phyloP scores from a whole-genome alignment of 2,113 vertebrate genomes.

The Nothocercus julius region DNA sequence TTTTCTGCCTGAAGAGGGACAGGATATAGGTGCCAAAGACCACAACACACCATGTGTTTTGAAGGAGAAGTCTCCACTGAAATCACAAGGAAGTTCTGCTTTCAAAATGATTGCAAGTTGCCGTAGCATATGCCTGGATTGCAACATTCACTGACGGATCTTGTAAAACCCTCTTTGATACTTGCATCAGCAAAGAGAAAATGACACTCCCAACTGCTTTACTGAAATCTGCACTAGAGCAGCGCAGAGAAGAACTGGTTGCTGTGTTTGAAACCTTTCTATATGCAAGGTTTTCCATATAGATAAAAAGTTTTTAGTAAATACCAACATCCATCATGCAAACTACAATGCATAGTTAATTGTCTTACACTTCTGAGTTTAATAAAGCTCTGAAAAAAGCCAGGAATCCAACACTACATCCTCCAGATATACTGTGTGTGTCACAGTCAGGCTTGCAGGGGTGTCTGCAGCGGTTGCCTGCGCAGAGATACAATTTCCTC shows the following conservation, averaged over 20 bases:
- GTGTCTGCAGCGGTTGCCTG: background rate
- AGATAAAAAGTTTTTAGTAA: background rate
- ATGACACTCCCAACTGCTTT: background rate
- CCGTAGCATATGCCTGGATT: background rate
- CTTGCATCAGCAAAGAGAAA: background rate
- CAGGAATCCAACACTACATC: background rate
- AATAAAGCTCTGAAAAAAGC: background rate
- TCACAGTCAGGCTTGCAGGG: background rate
- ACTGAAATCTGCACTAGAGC: background rate
- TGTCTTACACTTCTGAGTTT: background rate
- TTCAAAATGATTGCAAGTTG: constrained; percentile 9
- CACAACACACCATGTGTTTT: background rate
- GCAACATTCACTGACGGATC: background rate
- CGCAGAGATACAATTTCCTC: background rate
- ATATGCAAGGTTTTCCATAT: background rate
- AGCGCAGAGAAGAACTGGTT: background rate
- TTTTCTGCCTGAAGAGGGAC: background rate
- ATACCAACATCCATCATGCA: background rate
- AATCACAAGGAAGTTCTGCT: background rate
- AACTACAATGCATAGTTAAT: accelerated
- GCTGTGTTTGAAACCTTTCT: background rate
- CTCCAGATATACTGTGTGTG: background rate
- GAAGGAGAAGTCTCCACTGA: background rate
- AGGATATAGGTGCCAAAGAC: constrained; percentile 7
- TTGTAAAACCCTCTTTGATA: background rate